Evolutionary conservation across 2,113 vertebrate species (phyloP), one percentile per base, ranked within the genome.

Genomic region (Panthera tigris): DNA sequence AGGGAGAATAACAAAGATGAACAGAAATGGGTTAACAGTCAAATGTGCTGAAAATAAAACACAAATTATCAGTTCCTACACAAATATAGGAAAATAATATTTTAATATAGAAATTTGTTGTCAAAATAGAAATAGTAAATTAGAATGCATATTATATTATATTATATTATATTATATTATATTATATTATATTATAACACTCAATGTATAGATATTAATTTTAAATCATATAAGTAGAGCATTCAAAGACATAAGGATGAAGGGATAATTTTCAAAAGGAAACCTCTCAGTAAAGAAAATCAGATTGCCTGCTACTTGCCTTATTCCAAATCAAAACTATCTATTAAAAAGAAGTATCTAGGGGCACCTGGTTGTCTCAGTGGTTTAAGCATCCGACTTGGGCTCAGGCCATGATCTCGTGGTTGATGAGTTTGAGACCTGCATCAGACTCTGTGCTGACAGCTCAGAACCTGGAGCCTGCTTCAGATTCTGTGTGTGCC

Each of bases 221-320:
- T 87, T 76, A 74, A 8, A 6, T 88, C 29, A 50, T 5, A 5
- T 50, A 94, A 63, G 7, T 76, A 29, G 19, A 95, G 4, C 65
- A 82, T 48, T 57, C 36, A 57, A 80, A 96, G 13, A 68, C 27
- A 11, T 87, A 81, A 63, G 15, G 4, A 16, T 91, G 19, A 94
- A 10, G 68, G 25, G 61, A 36, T 95, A 69, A 65, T 71, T 96
- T 92, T 85, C 14, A 95, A 90, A 91, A 41, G 21, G 10, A 96
- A 95, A 86, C 7, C 27, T 55, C 23, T 89, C 23, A 88, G 57
- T 69, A 78, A 96, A 21, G 41, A 74, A 91, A 94, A 71, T 82
- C n/a, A 74, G 41, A 36, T 76, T n/a, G 25, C n/a, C 91, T 85
- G 25, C 45, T 89, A 11, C 29, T 97, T 91, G 23, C 45, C 18